phyloP scores from a whole-genome alignment of 2,113 vertebrate species.

The Cygnus atratus region DNA sequence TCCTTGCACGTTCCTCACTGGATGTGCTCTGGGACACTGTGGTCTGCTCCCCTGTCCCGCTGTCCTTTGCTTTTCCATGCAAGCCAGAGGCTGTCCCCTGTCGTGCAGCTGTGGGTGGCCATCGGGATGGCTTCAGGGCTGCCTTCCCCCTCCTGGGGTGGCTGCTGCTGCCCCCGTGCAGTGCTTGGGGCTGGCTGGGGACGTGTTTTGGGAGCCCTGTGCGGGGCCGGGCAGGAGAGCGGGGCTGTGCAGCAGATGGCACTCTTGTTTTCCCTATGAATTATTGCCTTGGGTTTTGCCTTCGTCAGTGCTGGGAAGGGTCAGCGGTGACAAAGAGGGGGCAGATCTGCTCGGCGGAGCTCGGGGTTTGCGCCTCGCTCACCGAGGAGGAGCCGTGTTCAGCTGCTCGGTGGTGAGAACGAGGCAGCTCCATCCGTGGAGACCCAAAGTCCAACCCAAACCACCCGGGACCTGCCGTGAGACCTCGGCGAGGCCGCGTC shows the following conservation, averaged over 20 bases:
- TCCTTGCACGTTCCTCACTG: background rate
- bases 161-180: background rate
- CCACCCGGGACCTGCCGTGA: background rate
- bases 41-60: background rate
- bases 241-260: constrained; percentile 58
- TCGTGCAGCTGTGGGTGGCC: accelerated
- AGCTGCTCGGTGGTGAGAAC: background rate
- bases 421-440: background rate
- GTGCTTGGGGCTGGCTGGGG: background rate
- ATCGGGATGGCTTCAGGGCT: background rate
- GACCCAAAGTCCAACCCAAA: background rate
- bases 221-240: background rate
- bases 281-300: background rate
- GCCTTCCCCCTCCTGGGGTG: accelerated
- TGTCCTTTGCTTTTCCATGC: background rate
- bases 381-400: background rate
- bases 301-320: background rate
- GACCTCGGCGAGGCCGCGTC: background rate
- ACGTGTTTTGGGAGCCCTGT: accelerated
- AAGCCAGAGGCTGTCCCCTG: background rate
- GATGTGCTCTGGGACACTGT: accelerated
- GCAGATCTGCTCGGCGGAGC: background rate
- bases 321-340: background rate
- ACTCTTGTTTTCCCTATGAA: constrained; percentile 21
- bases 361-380: background rate